A percentile compares a stretch with the other conserved stretches of the same genome.
Conservation (phyloP, 2,797 vertebrate species). For the Zenarchopterus dispar region DNA sequence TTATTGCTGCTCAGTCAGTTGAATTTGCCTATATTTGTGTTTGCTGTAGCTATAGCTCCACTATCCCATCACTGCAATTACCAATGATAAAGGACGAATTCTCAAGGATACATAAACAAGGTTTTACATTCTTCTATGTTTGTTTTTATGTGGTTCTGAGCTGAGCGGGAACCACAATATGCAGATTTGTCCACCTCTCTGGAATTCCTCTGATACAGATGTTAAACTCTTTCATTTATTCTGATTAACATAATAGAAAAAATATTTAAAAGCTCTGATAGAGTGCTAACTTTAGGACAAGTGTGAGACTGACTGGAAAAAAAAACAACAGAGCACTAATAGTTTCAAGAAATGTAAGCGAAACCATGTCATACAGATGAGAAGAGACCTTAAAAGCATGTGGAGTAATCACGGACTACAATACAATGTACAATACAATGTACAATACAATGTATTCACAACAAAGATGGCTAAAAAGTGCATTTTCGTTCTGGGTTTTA, state of each 20-base stretch:
- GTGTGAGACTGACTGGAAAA: background rate
- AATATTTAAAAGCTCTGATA: conserved; percentile 16
- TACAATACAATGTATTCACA: background rate
- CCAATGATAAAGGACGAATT: conserved; percentile 11
- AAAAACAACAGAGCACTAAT: background rate
- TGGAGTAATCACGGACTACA: too few species aligned
- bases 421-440: too few species aligned
- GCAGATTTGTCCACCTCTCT: conserved; percentile 21
- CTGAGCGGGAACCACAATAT: conserved; percentile 18
- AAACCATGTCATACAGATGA: too few species aligned
- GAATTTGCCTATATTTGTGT: background rate
- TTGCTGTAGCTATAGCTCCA: background rate
- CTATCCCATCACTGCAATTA: conserved; percentile 14
- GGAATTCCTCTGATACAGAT: conserved; percentile 9
- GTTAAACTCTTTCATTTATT: conserved; percentile 8
- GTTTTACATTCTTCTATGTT: conserved; percentile 25
- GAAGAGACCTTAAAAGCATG: too few species aligned
- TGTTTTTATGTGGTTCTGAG: conserved; percentile 30
- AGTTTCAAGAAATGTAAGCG: conserved; percentile 14
- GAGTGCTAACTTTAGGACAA: conserved; percentile 31
- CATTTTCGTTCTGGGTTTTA: background rate
- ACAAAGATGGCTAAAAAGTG: background rate
- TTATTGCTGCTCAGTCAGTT: background rate
- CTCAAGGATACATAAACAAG: conserved; percentile 1
- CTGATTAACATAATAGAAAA: background rate